phyloP scores from a whole-genome alignment of 1,140 invertebrate species.

The Apis dorsata region DNA sequence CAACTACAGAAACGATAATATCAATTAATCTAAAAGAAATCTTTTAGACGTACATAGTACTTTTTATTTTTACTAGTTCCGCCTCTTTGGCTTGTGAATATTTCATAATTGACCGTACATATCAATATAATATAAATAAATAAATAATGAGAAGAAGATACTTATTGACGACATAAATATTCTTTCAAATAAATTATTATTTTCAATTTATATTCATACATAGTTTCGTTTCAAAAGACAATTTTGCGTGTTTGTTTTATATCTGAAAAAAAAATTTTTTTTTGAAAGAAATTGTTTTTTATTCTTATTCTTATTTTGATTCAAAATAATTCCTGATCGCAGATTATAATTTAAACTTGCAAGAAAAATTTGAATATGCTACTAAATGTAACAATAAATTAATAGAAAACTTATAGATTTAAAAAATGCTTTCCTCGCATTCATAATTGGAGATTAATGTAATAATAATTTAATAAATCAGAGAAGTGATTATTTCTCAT shows the following conservation, averaged over 20 bases:
- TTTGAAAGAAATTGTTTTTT: no score
- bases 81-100: constrained; percentile 78
- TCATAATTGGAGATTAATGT: no score
- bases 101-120: constrained; percentile 73
- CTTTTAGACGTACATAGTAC: neutral
- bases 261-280: no score
- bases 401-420: no score
- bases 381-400: no score
- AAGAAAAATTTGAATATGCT: neutral
- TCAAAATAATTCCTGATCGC: neutral
- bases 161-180: neutral
- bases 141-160: constrained; percentile 49
- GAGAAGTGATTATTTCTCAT: neutral
- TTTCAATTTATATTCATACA: no score
- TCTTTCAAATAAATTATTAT: no score
- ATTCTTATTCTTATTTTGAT: neutral
- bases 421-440: no score
- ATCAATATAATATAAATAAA: constrained; percentile 70
- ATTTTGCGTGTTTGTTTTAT: neutral
- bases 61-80: constrained; percentile 73
- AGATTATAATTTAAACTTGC: neutral
- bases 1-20: constrained; percentile 49
- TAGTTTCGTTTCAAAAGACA: neutral
- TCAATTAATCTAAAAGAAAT: constrained; percentile 54
- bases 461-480: neutral